A percentile compares a stretch with the other conserved stretches of the same genome.
Conservation (phyloP, 2,888 invertebrate genomes). For the Spialia ferax region DNA sequence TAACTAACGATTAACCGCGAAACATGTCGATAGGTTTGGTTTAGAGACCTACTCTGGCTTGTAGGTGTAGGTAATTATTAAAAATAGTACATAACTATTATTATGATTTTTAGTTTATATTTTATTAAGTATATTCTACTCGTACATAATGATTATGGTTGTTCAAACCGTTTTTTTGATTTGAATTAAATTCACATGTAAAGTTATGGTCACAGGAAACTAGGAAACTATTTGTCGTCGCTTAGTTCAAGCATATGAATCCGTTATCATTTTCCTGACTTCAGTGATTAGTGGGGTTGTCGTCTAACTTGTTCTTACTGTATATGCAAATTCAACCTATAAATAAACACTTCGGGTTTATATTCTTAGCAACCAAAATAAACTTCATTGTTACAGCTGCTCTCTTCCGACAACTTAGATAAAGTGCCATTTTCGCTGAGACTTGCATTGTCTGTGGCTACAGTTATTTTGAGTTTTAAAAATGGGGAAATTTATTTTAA, state of each 20-base stretch:
- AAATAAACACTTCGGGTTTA: conserved; percentile 26
- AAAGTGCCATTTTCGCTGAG: conserved; percentile 21
- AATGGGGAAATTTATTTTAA: no score
- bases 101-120: no score
- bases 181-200: not conserved
- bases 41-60: no score
- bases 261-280: conserved; percentile 38
- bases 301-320: conserved; percentile 27
- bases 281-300: conserved; percentile 32
- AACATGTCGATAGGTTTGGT: no score
- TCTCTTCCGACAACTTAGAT: conserved; percentile 28
- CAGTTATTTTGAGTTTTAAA: not conserved
- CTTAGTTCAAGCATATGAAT: conserved; percentile 9
- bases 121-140: no score
- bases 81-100: no score
- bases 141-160: no score
- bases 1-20: no score
- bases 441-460: conserved; percentile 5
- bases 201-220: not conserved
- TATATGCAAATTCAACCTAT: conserved; percentile 27
- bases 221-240: not conserved
- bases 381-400: conserved; percentile 6
- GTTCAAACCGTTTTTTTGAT: no score
- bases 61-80: no score
- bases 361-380: not conserved